Evolutionary conservation across 2,888 invertebrate genomes (phyloP).

Genomic region (Marronus borbonicus): DNA sequence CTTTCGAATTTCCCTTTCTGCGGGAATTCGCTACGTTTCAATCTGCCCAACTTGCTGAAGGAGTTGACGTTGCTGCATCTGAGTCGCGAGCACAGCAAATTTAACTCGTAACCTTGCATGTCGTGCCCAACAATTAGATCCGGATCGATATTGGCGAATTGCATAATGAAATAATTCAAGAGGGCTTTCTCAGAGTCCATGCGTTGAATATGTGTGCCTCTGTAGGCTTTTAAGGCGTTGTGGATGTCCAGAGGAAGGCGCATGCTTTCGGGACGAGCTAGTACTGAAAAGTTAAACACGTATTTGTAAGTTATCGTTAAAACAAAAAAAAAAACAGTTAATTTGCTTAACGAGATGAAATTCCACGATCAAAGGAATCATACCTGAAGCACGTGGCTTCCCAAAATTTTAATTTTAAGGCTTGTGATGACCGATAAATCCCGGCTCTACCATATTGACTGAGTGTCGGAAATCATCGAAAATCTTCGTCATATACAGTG

Average conservation of each 20-base stretch:
- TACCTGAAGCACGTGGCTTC: not conserved
- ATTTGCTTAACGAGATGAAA: too few relatives aligned
- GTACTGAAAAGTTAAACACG: conserved; percentile 28
- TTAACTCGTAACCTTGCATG: conserved; percentile 90
- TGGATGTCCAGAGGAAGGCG: conserved; percentile 90
- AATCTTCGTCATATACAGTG: too few relatives aligned
- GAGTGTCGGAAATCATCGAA: too few relatives aligned
- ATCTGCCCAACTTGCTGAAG: conserved; percentile 92
- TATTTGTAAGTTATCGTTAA: too few relatives aligned
- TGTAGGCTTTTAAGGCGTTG: conserved; percentile 78
- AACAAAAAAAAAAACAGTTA: too few relatives aligned
- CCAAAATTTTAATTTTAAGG: conserved; percentile 16
- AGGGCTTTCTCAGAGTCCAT: conserved; percentile 90
- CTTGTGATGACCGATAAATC: too few relatives aligned
- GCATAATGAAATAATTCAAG: conserved; percentile 88
- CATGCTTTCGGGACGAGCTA: conserved; percentile 76
- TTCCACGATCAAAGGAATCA: too few relatives aligned
- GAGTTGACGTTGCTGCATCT: conserved; percentile 82
- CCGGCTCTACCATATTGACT: too few relatives aligned
- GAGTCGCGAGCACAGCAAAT: conserved; percentile 90
- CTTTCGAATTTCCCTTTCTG: conserved; percentile 63
- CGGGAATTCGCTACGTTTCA: conserved; percentile 77
- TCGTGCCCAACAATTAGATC: conserved; percentile 97
- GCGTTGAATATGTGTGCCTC: conserved; percentile 82
- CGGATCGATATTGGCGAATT: conserved; percentile 90